A percentile compares a stretch with the other conserved stretches of the same genome.
Conservation (phyloP, 30 jellyfish, hydroid and myxozoan genomes). For the Turritopsis dohrnii region DNA sequence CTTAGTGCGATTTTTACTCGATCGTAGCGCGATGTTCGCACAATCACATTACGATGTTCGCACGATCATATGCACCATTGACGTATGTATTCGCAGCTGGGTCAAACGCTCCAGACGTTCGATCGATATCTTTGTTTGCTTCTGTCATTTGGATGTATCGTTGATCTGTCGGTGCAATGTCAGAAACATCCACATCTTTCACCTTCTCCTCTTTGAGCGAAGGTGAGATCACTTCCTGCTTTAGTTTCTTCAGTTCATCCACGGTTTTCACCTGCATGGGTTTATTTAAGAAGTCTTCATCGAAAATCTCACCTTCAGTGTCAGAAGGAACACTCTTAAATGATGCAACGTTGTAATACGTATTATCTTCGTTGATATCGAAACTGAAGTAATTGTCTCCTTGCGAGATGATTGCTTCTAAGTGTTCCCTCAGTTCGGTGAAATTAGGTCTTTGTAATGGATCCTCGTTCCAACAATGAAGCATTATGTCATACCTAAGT, state of each 20-base stretch:
- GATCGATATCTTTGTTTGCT: neutral
- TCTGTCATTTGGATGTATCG: neutral
- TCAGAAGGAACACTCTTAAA: conserved; percentile 60
- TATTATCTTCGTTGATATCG: conserved; percentile 56
- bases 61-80: neutral
- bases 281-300: neutral
- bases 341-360: conserved; percentile 92
- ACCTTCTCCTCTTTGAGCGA: neutral
- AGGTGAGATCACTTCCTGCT: neutral
- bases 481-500: conserved; percentile 75
- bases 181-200: neutral
- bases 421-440: conserved; percentile 63
- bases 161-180: neutral
- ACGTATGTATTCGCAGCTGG: neutral
- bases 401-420: conserved; percentile 63
- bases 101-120: neutral
- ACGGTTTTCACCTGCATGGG: conserved; percentile 13
- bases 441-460: conserved; percentile 90
- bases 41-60: neutral
- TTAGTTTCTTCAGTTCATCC: neutral
- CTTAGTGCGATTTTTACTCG: too few species aligned
- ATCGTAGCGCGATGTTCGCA: too few species aligned
- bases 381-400: conserved; percentile 77
- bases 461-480: conserved; percentile 92
- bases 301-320: conserved; percentile 1